Conservation (phyloP, 2,888 invertebrate species). For the Caenorhabditis sp. region DNA sequence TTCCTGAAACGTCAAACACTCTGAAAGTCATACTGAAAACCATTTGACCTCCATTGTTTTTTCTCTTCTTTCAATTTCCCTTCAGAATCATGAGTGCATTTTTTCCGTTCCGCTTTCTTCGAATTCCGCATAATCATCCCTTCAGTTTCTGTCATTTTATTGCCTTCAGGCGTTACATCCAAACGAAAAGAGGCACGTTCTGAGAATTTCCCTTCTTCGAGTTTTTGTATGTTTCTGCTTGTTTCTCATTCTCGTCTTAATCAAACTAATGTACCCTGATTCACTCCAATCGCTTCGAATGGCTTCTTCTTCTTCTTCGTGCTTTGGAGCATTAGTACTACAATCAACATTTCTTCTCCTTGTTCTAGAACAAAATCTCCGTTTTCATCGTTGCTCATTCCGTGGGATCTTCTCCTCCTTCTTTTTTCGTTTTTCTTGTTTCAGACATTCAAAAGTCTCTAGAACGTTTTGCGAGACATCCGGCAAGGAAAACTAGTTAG, state of each 20-base stretch:
- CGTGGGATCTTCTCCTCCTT: constrained; percentile 30
- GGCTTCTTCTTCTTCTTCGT: constrained; percentile 50
- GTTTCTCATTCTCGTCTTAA: constrained; percentile 2
- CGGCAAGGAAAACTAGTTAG: not conserved
- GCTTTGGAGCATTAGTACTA: constrained; percentile 40
- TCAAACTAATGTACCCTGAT: constrained; percentile 26
- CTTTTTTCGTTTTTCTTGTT: constrained; percentile 27
- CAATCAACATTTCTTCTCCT: constrained; percentile 21
- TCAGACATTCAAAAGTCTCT: constrained; percentile 11
- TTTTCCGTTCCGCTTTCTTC: constrained; percentile 8
- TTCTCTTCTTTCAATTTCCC: constrained; percentile 13
- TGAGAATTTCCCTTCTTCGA: constrained; percentile 14
- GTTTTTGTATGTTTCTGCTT: constrained; percentile 14
- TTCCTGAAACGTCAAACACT: too few species aligned
- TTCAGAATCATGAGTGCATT: constrained; percentile 1
- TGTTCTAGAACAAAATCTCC: constrained; percentile 21
- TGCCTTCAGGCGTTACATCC: constrained; percentile 27
- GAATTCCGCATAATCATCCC: constrained; percentile 51
- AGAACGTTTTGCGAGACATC: constrained; percentile 37
- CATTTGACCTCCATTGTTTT: not conserved
- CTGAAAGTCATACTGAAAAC: constrained; percentile 3
- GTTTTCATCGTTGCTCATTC: constrained; percentile 47
- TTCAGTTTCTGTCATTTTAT: constrained; percentile 49
- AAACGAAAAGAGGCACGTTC: constrained; percentile 30
- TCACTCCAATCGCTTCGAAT: constrained; percentile 4